These are phyloP conservation scores for Cladorhizidae sp. DNA, from an alignment of 37 sponge, comb jelly and placozoan species.

Conservation along the genomic window DNA sequence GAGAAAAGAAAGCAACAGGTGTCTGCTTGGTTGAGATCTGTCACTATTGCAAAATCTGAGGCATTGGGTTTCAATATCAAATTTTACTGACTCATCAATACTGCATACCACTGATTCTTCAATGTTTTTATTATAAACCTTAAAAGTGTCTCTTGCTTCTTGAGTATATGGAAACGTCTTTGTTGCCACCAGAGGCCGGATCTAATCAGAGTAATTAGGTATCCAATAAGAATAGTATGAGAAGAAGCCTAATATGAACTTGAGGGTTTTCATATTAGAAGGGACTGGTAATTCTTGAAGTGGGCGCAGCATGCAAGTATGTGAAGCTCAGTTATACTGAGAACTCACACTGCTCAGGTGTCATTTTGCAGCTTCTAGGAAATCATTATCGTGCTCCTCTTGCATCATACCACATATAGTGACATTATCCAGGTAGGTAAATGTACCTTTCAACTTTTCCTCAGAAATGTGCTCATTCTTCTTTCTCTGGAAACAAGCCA, in stretches of 20 bases:
- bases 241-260: too few species aligned
- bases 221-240: neutral
- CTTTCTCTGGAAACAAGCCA: slow-evolving; percentile 9
- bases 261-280: too few species aligned
- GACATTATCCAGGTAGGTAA: slow-evolving; percentile 4
- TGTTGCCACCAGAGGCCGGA: slow-evolving; percentile 1
- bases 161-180: neutral
- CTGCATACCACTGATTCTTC: slow-evolving; percentile 1
- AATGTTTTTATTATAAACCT: neutral
- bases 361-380: neutral
- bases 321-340: neutral
- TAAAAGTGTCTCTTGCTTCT: neutral
- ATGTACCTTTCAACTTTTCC: neutral
- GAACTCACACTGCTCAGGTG: neutral
- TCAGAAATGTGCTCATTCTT: neutral
- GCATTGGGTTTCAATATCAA: slow-evolving; percentile 6
- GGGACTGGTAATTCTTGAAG: neutral
- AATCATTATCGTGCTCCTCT: slow-evolving; percentile 1
- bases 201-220: neutral
- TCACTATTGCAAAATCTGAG: neutral
- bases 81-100: neutral
- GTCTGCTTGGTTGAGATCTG: neutral
- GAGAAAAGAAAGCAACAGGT: slow-evolving; percentile 1
- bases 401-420: slow-evolving; percentile 6
- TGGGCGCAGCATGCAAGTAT: neutral